phyloP scores from a whole-genome alignment of 1,140 invertebrate genomes.

The Gonatopus flavifemur region DNA sequence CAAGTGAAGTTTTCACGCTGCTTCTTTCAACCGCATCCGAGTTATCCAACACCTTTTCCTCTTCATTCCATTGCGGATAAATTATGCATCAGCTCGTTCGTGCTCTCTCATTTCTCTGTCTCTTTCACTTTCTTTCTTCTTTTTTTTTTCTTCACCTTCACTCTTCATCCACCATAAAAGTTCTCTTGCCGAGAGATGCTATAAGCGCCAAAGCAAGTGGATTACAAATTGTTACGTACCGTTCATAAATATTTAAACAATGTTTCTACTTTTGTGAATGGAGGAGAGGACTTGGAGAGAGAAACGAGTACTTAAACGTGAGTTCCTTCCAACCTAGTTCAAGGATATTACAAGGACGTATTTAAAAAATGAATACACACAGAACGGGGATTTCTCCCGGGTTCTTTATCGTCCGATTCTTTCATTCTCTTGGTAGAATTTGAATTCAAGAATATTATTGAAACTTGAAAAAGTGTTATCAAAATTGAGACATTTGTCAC shows the following conservation, averaged over 20 bases:
- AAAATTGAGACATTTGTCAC: too few relatives aligned
- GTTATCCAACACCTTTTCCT: constrained; percentile 29
- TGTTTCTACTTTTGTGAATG: constrained; percentile 1
- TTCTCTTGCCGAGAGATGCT: constrained; percentile 13
- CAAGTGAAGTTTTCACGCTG: constrained; percentile 23
- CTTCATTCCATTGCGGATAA: constrained; percentile 24
- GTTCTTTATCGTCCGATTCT: too few relatives aligned
- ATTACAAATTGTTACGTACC: constrained; percentile 33
- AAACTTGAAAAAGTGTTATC: too few relatives aligned
- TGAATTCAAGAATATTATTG: too few relatives aligned
- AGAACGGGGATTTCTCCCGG: too few relatives aligned
- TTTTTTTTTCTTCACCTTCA: background rate
- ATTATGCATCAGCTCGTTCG: constrained; percentile 28
- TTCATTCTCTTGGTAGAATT: too few relatives aligned
- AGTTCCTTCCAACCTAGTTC: too few relatives aligned
- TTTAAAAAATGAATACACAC: too few relatives aligned
- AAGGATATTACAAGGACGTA: too few relatives aligned
- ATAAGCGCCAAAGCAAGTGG: constrained; percentile 19
- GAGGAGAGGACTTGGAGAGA: too few relatives aligned
- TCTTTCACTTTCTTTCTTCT: background rate
- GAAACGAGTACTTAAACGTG: too few relatives aligned
- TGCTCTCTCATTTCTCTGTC: constrained; percentile 9
- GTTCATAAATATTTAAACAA: constrained; percentile 31
- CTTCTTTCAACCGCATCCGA: constrained; percentile 22
- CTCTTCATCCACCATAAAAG: constrained; percentile 14